These are phyloP conservation scores for Hypothenemus hampei DNA, from an alignment of 1,140 invertebrate genomes.

Conservation along the genomic window DNA sequence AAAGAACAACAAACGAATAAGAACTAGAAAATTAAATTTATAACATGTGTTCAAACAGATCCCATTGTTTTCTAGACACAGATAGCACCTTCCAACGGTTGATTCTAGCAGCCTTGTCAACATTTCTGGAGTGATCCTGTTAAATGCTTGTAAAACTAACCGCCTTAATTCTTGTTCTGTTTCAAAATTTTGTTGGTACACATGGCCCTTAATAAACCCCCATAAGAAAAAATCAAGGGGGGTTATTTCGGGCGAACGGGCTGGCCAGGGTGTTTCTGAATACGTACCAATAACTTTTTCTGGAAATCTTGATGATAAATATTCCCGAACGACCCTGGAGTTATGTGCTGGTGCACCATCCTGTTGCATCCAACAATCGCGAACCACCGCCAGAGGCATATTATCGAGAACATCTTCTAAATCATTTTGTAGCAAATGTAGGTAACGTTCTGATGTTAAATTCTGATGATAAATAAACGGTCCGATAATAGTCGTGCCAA, in stretches of 20 bases:
- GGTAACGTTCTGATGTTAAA: conserved; percentile 1
- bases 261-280: conserved; percentile 5
- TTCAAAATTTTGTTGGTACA: not conserved
- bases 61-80: too few relatives aligned
- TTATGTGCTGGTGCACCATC: conserved; percentile 10
- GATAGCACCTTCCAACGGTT: not conserved
- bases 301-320: not conserved
- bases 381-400: conserved; percentile 5
- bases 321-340: not conserved
- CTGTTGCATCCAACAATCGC: conserved; percentile 4
- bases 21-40: not conserved
- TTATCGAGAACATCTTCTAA: conserved; percentile 1
- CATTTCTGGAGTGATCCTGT: not conserved
- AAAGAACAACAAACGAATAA: not conserved
- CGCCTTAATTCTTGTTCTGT: not conserved
- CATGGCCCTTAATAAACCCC: not conserved
- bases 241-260: not conserved
- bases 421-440: not conserved
- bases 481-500: conserved; percentile 5
- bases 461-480: conserved; percentile 1
- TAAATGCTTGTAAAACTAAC: not conserved
- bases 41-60: not conserved
- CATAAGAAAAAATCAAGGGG: conserved; percentile 2
- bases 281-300: not conserved
- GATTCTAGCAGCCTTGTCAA: not conserved